Percentiles rank a stretch among this genome's conserved stretches.
Evolutionary conservation across 2,113 vertebrate genomes (phyloP).

Genomic region (Taurulus bubalis): DNA sequence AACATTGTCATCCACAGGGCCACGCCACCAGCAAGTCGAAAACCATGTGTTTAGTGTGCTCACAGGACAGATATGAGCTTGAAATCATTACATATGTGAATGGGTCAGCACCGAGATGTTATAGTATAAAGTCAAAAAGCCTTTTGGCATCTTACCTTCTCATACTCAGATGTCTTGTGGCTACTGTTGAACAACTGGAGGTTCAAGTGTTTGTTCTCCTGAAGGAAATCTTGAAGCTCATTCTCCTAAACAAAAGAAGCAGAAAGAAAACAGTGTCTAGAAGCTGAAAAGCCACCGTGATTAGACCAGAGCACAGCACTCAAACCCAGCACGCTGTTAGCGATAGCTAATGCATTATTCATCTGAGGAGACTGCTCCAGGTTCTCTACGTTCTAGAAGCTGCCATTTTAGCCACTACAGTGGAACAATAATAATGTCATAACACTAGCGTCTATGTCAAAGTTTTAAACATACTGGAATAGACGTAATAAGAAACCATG

Average conservation of each 20-base stretch:
- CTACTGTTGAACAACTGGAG: constrained; percentile 82
- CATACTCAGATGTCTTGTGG: constrained; percentile 79
- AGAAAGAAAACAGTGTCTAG: constrained; percentile 58
- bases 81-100: constrained; percentile 18
- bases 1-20: neutral
- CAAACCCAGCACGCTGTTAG: constrained; percentile 57
- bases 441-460: neutral
- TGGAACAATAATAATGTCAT: constrained; percentile 20
- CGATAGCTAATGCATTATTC: constrained; percentile 74
- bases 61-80: neutral
- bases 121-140: neutral
- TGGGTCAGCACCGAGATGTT: neutral
- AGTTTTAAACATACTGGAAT: constrained; percentile 3
- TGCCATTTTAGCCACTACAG: constrained; percentile 33
- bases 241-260: constrained; percentile 81
- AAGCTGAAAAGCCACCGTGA: constrained; percentile 31
- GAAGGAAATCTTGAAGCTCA: constrained; percentile 87
- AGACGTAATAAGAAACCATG: constrained; percentile 19
- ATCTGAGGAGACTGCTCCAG: constrained; percentile 51
- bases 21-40: neutral
- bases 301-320: constrained; percentile 50
- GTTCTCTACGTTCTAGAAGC: constrained; percentile 51
- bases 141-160: constrained; percentile 85
- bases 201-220: constrained; percentile 83
- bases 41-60: neutral